Percentiles rank a stretch among this genome's conserved stretches.
Conservation (phyloP, 2,113 vertebrate species). For the Oryzias melastigma region DNA sequence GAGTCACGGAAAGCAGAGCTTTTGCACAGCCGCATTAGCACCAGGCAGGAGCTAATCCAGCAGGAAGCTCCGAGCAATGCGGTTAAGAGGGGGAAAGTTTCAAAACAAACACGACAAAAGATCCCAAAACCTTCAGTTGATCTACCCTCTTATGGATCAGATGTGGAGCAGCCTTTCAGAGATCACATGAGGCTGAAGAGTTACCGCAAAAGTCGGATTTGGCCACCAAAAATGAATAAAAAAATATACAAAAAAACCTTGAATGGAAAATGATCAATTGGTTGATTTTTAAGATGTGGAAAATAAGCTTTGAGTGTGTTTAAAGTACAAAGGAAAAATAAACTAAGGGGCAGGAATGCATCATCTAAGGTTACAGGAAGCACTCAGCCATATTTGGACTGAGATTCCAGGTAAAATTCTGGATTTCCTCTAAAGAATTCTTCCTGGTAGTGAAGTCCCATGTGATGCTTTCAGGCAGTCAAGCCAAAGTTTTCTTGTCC, state of each 20-base stretch:
- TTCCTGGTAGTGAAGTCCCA: constrained; percentile 10
- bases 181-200: constrained; percentile 46
- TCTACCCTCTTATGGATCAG: constrained; percentile 54
- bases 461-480: not conserved
- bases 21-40: constrained; percentile 39
- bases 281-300: constrained; percentile 3
- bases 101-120: constrained; percentile 72
- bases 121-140: constrained; percentile 61
- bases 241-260: constrained; percentile 10
- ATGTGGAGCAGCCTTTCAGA: constrained; percentile 32
- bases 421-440: constrained; percentile 2
- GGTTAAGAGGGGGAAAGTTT: constrained; percentile 59
- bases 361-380: not conserved
- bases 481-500: constrained; percentile 19
- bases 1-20: constrained; percentile 48
- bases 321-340: not conserved
- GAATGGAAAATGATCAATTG: constrained; percentile 6
- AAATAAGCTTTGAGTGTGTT: not conserved
- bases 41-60: constrained; percentile 58
- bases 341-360: not conserved
- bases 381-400: not conserved
- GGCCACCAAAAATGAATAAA: constrained; percentile 5
- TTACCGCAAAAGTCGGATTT: constrained; percentile 43
- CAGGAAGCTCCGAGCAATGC: constrained; percentile 40
- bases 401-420: constrained; percentile 3